Base-by-base conservation (phyloP, 2,113 vertebrate species). In the Dromaius novaehollandiae region DNA sequence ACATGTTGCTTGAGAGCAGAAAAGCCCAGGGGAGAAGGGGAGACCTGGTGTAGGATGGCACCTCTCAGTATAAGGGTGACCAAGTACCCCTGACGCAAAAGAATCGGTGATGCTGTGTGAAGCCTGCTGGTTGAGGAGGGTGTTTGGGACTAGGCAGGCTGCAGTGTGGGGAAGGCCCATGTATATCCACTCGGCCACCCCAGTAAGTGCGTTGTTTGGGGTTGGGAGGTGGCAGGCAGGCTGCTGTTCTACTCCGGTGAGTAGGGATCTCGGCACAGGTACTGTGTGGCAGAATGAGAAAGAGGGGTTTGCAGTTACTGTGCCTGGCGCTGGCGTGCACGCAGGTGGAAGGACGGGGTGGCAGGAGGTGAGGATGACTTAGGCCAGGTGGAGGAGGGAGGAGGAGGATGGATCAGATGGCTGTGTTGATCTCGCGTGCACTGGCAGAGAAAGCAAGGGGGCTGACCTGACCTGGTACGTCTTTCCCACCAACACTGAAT, bases 261-360 rank as follows among this genome's bases (percentile, higher is more conserved):
- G 34, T 7, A 63, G 22, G 61, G 61, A n/a, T n/a, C 26, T 68
- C 11, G 16, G 17, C 17, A 30, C 10, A 30, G 28, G 16, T 26
- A 30, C 19, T 36, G n/a, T 4, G 22, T 40, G 80, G 32, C 38
- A 71, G 68, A 48, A 82, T 34, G 66, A 55, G 55, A 53, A 87
- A 51, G 69, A 61, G 19, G 53, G 18, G 44, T 32, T 76, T 84
- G 28, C 16, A 36, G 4, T 82, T 53, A 4, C 58, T 21, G 20
- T 36, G 83, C 34, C 22, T 3, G 1, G 34, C 46, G 30, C 13
- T 36, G 30, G 51, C 0, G 0, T 28, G 58, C 11, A 16, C 19
- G 30, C 9, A 60, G 60, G 30, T 20, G 46, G 13, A 30, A 63
- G 36, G 56, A 3, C 0, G 1, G 32, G 28, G 46, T 6, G 5